These are phyloP conservation scores for Clytia hemisphaerica DNA, from an alignment of 30 jellyfish, hydroid and myxozoan species.

Conservation along the genomic window DNA sequence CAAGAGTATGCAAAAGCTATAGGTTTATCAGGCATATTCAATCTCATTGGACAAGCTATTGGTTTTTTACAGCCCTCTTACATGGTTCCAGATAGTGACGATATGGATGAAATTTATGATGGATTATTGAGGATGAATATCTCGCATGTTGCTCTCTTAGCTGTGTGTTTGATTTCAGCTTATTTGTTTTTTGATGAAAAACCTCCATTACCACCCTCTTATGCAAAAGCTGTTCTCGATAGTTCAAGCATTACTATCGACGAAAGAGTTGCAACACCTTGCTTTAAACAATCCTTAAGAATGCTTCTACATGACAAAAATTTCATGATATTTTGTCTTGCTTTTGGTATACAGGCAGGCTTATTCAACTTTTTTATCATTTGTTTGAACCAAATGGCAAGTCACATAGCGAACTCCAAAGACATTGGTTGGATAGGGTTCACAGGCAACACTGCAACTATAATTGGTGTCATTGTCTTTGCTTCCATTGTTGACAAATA, in stretches of 20 bases:
- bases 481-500: conserved; percentile 33
- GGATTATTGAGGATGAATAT: neutral
- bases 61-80: neutral
- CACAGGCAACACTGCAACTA: conserved; percentile 33
- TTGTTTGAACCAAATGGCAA: conserved; percentile 40
- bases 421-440: conserved; percentile 70
- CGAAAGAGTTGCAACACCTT: no score
- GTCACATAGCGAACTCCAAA: conserved; percentile 23
- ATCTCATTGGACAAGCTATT: neutral
- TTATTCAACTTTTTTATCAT: conserved; percentile 29
- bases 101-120: neutral
- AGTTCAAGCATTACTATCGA: no score
- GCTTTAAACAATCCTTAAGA: conserved; percentile 31
- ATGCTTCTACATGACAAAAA: conserved; percentile 28
- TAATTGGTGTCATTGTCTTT: conserved; percentile 26
- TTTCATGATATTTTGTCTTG: conserved; percentile 36
- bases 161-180: neutral
- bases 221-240: no score
- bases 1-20: neutral
- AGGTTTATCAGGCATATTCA: neutral
- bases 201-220: no score
- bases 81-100: neutral
- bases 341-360: conserved; percentile 50
- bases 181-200: neutral
- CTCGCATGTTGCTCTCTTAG: neutral